Conservation (phyloP, 2,113 vertebrate genomes). For the Gallinago undulata region DNA sequence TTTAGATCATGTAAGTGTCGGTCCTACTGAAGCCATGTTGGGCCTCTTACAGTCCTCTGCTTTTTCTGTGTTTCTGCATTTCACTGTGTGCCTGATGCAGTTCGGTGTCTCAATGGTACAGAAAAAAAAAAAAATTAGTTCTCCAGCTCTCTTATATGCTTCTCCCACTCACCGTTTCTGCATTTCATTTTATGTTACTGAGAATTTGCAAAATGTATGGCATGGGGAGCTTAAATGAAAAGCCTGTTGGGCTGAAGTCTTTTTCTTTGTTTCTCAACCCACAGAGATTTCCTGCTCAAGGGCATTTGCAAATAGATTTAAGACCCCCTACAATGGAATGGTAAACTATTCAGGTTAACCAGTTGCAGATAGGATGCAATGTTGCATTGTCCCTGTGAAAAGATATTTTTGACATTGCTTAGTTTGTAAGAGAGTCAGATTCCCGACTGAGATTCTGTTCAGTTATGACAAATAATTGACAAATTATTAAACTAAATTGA, state of each 20-base stretch:
- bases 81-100: not conserved
- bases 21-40: not conserved
- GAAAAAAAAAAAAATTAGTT: not conserved
- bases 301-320: not conserved
- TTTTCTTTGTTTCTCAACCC: not conserved
- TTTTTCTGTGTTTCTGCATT: not conserved
- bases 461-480: not conserved
- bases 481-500: not conserved
- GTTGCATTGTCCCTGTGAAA: not conserved
- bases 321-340: not conserved
- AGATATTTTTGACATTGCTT: not conserved
- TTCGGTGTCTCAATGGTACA: not conserved
- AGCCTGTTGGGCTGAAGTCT: not conserved
- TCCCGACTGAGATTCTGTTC: not conserved
- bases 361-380: not conserved
- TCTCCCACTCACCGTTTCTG: not conserved
- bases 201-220: not conserved
- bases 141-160: not conserved
- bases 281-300: not conserved
- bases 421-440: not conserved
- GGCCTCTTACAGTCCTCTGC: not conserved
- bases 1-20: not conserved
- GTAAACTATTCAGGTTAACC: not conserved
- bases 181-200: not conserved
- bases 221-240: not conserved